phyloP scores from a whole-genome alignment of 1,140 invertebrate genomes.

The Hyphantria cunea region DNA sequence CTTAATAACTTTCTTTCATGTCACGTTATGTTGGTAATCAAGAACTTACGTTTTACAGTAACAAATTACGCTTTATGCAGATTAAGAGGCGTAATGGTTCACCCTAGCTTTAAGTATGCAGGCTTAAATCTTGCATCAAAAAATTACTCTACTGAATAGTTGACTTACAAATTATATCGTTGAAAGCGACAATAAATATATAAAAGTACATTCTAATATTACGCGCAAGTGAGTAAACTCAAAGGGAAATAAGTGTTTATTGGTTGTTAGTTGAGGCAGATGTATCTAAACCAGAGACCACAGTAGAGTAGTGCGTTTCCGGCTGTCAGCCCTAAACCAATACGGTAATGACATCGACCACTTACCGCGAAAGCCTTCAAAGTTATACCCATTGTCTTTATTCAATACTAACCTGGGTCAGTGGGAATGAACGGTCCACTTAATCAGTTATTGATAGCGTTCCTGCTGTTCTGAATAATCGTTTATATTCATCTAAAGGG shows the following conservation, averaged over 20 bases:
- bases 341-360: slow-evolving; percentile 42
- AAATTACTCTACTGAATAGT: too few species aligned
- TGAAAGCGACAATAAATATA: background rate
- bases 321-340: slow-evolving; percentile 40
- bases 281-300: slow-evolving; percentile 25
- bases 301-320: too few species aligned
- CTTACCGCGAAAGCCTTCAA: slow-evolving; percentile 34
- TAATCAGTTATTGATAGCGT: slow-evolving; percentile 30
- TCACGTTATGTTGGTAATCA: too few species aligned
- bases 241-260: slow-evolving; percentile 23
- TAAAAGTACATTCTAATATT: background rate
- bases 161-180: background rate
- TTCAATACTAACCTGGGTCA: slow-evolving; percentile 30
- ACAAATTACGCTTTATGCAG: too few species aligned
- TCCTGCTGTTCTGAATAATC: slow-evolving; percentile 15
- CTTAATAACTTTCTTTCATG: too few species aligned
- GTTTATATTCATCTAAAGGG: slow-evolving; percentile 26
- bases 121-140: too few species aligned
- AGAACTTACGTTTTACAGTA: too few species aligned
- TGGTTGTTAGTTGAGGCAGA: background rate
- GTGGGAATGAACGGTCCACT: slow-evolving; percentile 30
- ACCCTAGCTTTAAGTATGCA: too few species aligned
- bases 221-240: background rate
- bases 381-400: slow-evolving; percentile 34
- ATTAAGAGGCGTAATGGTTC: too few species aligned